Percentiles rank a stretch among this genome's conserved stretches.
Conservation (phyloP, 2,888 invertebrate genomes). For the Eumerus sabulonum region DNA sequence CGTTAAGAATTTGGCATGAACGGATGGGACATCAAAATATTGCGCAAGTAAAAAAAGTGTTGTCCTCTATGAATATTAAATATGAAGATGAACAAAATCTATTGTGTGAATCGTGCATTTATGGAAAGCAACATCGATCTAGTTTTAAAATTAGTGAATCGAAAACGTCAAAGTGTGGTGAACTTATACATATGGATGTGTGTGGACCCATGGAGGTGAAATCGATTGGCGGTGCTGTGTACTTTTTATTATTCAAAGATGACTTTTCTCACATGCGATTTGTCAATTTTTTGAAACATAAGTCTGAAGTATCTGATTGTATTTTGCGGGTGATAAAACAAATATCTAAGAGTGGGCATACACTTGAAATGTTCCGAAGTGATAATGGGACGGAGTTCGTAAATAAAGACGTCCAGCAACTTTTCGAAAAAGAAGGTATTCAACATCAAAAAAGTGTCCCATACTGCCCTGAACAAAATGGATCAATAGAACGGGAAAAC, state of each 20-base stretch:
- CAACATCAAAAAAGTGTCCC: conserved; percentile 46
- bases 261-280: conserved; percentile 13
- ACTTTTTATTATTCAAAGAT: conserved; percentile 9
- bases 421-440: conserved; percentile 27
- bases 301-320: conserved; percentile 18
- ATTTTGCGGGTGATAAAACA: too few relatives aligned
- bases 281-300: conserved; percentile 9
- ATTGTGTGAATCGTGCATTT: conserved; percentile 3
- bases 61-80: not conserved
- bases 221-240: not conserved
- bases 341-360: too few relatives aligned
- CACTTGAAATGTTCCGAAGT: not conserved
- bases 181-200: conserved; percentile 7
- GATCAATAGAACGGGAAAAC: conserved; percentile 54
- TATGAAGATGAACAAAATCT: conserved; percentile 1
- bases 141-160: conserved; percentile 6
- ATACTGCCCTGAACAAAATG: conserved; percentile 60
- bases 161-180: conserved; percentile 9
- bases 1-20: conserved; percentile 24
- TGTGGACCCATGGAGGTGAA: conserved; percentile 14
- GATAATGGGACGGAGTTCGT: too few relatives aligned
- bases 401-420: conserved; percentile 10
- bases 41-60: conserved; percentile 9
- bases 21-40: conserved; percentile 28
- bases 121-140: conserved; percentile 2